Base-by-base conservation (phyloP, 2,888 invertebrate species). In the Apeira syringaria region DNA sequence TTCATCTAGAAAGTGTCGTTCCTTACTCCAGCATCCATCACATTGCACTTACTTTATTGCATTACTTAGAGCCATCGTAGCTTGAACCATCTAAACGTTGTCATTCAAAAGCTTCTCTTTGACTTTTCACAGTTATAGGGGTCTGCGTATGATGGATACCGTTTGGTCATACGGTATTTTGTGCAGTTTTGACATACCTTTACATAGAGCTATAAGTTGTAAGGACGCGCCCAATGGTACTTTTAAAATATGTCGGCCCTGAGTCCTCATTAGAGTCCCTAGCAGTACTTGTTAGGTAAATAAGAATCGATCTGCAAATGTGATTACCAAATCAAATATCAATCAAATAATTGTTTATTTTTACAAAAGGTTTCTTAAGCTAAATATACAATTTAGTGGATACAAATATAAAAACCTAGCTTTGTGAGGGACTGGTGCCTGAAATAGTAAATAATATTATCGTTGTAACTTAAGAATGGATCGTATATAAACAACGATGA, bases 1-100 rank as follows among this genome's bases (percentile, higher is more conserved):
- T 47, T 38, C 22, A 12, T 27, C 26, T 36, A 54, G 64, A 64
- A 62, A 64, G 53, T 44, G 40, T 18, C 8, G 44, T 49, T 49
- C 39, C 27, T 38, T 27, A 25, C 42, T 28, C 20, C 25, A 28
- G 18, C 24, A 38, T 20, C 32, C 50, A 45, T 45, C 41, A 17
- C 4, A 28, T 18, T 30, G 13, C 32, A 27, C 12, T 39, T 18
- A 32, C 29, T 25, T 15, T 28, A 34, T 22, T 10, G 6, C 12
- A 28, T 12, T 25, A 18, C 18, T 3, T 6, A 12, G n/a, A 13
- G 3, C 41, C 35, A 31, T 6, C 18, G 1, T 20, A 20, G 11
- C 30, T 42, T 26, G 41, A 44, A 7, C 33, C 20, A 18, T 30
- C 30, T 13, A 7, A 2, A 22, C 5, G 13, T 3, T 8, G 5